Evolutionary conservation across 2,113 vertebrate species (phyloP).

Genomic region (Vidua chalybeata): DNA sequence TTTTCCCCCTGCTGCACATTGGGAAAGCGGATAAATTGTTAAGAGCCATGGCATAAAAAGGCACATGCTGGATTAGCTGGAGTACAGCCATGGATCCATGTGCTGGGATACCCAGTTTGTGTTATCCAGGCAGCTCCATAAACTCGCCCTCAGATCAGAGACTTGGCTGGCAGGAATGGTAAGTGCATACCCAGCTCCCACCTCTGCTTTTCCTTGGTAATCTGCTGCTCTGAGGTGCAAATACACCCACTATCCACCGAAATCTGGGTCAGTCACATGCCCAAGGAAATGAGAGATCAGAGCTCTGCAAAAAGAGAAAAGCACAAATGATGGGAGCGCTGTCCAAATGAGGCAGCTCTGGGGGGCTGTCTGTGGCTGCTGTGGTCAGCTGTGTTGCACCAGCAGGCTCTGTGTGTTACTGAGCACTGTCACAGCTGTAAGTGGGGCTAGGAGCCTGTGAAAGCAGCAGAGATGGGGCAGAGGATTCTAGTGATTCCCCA

Average conservation of each 20-base stretch:
- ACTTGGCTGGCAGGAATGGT: background rate
- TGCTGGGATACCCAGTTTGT: background rate
- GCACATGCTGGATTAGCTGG: background rate
- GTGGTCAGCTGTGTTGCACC: background rate
- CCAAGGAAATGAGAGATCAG: background rate
- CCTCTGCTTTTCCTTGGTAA: background rate
- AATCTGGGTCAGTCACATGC: background rate
- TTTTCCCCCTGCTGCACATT: background rate
- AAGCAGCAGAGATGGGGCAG: background rate
- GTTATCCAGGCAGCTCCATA: background rate
- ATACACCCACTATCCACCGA: background rate
- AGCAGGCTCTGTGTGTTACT: background rate
- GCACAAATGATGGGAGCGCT: background rate
- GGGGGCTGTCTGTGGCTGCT: background rate
- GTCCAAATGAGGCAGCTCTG: background rate
- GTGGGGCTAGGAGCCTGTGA: background rate
- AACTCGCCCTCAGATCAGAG: background rate
- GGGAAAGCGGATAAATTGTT: background rate
- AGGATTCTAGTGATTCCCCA: background rate
- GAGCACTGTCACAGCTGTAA: rapidly evolving
- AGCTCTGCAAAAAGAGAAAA: background rate
- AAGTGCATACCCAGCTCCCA: background rate
- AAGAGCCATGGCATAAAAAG: background rate
- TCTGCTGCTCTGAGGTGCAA: background rate
- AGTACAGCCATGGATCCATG: rapidly evolving